Evolutionary conservation across 2,797 vertebrate species (phyloP), one percentile per base, ranked within the genome.

Genomic region (Rhodeus uyekii): DNA sequence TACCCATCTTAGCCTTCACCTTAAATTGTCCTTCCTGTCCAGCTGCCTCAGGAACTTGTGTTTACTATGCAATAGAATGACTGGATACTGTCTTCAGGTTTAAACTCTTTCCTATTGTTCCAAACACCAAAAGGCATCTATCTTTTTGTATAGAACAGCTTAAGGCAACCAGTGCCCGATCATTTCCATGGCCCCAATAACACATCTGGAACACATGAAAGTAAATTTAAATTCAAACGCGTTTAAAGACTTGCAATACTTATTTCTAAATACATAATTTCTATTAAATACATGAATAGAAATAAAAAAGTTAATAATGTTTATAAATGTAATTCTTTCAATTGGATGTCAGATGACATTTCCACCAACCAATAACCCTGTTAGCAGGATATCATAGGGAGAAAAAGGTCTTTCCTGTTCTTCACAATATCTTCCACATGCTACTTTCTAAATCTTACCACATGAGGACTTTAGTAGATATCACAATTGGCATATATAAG

Each of bases 21-120:
- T 91, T 91, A 87, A 89, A 76, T 84, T 90, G 90, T 78, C 88
- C 84, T 96, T 96, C 95, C 95, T 95, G 90, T 85, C 86, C 78
- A 74, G 75, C 89, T 55, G 4, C 0, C 85, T 22, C 86, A 89
- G 91, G 91, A 93, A 76, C 86, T 77, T 0, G 1, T 81, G 36
- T 85, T 82, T 84, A 81, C 6, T 42, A 42, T 92, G 93, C 94
- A 95, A 95, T 93, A 91, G 90, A 84, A 78, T 83, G 19, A 58
- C 9, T 85, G 83, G 69, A 79, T 5, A 55, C 64, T 79, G 83
- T 84, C 82, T 85, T 88, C 27, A 0, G 71, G 83, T 87, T 82
- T 19, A 72, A 69, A 79, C 85, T 90, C 87, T 91, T 90, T 84
- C 68, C 72, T 83, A 0, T 80, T 67, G 3, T 80, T 67, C 86